These are phyloP conservation scores for Leptonema lineaticorne DNA, from an alignment of 1,140 invertebrate genomes.

Conservation along the genomic window DNA sequence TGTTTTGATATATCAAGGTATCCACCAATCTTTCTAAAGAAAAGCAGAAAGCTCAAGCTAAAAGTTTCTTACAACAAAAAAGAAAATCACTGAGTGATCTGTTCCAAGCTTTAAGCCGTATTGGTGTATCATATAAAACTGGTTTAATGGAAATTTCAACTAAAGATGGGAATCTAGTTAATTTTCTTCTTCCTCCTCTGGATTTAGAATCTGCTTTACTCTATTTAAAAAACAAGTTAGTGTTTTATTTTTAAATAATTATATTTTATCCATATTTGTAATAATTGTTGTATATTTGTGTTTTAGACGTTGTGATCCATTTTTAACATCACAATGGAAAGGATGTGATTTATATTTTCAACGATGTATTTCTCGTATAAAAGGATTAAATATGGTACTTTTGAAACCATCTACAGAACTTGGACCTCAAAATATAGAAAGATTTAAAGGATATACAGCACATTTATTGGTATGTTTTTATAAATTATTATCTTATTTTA, in stretches of 20 bases:
- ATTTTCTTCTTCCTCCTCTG: constrained; percentile 61
- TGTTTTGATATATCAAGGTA: constrained; percentile 55
- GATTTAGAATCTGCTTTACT: constrained; percentile 58
- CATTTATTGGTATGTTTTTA: constrained; percentile 53
- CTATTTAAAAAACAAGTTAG: constrained; percentile 54
- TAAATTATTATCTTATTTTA: neutral
- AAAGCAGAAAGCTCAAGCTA: constrained; percentile 79
- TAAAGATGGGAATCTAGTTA: constrained; percentile 48
- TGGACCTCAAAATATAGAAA: constrained; percentile 75
- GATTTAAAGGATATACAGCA: constrained; percentile 75
- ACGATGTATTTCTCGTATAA: constrained; percentile 67
- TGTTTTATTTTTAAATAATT: neutral
- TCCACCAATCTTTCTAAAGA: constrained; percentile 63
- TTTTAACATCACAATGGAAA: constrained; percentile 66
- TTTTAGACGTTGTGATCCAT: constrained; percentile 56
- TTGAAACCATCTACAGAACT: constrained; percentile 74
- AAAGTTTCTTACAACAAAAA: constrained; percentile 81
- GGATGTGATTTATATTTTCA: constrained; percentile 77
- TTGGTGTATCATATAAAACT: constrained; percentile 79
- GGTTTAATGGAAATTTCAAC: constrained; percentile 62
- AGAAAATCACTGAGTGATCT: constrained; percentile 79
- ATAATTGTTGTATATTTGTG: neutral
- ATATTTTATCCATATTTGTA: neutral
- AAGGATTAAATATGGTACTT: constrained; percentile 65
- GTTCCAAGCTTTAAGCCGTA: constrained; percentile 71